Conservation (phyloP, 2,797 vertebrate species). For the Halcyon chelicuti region DNA sequence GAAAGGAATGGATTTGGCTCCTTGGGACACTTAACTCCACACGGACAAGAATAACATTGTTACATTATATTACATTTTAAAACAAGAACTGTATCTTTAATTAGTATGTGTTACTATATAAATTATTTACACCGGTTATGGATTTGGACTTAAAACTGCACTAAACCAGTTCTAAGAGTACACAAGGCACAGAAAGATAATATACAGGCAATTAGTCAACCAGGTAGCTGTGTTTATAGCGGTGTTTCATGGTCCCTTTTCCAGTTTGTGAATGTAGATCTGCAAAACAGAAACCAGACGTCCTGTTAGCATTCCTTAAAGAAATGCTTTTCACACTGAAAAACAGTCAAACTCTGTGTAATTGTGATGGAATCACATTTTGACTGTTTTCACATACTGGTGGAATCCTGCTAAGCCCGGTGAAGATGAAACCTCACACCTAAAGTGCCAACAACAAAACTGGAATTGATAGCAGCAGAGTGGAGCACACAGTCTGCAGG, state of each 20-base stretch:
- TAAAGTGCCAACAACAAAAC: not conserved
- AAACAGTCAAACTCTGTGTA: not conserved
- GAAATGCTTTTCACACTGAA: not conserved
- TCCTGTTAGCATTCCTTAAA: not conserved
- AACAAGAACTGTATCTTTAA: not conserved
- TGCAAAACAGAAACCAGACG: not conserved
- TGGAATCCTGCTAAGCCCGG: not conserved
- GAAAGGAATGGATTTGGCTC: not conserved
- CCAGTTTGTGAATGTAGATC: not conserved
- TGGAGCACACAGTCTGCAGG: not conserved
- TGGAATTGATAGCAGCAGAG: not conserved
- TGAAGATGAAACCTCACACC: not conserved
- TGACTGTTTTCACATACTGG: not conserved
- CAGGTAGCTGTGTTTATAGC: not conserved
- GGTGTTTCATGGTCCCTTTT: not conserved
- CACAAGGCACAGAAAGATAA: not conserved
- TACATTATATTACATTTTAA: not conserved
- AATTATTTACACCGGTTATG: not conserved
- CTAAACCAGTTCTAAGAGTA: not conserved
- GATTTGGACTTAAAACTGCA: not conserved
- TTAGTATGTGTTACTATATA: not conserved
- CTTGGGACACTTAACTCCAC: not conserved
- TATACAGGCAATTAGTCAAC: not conserved
- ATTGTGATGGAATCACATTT: not conserved
- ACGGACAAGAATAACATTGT: not conserved